Evolutionary conservation across 2,113 vertebrate species (phyloP).

Genomic region (Gulo gulo): DNA sequence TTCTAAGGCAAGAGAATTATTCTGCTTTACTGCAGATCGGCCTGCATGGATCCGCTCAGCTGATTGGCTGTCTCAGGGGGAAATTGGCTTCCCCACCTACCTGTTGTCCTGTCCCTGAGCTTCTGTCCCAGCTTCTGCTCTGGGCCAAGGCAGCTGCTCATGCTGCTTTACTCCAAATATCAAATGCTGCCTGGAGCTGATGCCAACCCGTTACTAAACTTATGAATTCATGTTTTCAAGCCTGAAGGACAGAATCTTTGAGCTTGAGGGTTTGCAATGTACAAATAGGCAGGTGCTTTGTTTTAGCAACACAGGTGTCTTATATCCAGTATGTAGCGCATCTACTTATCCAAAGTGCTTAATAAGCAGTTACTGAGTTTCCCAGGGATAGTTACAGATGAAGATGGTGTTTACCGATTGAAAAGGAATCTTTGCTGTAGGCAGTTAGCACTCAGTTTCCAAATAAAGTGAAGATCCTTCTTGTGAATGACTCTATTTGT

Average conservation of each 20-base stretch:
- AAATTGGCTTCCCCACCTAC: not conserved
- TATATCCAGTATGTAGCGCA: not conserved
- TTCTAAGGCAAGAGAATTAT: not conserved
- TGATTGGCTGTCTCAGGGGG: not conserved
- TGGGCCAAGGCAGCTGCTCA: not conserved
- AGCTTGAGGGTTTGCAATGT: not conserved
- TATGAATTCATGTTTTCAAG: not conserved
- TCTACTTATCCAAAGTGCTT: slow-evolving; percentile 20
- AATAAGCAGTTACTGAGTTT: slow-evolving; percentile 38
- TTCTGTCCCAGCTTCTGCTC: not conserved
- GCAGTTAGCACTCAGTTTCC: slow-evolving; percentile 1
- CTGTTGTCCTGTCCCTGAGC: not conserved
- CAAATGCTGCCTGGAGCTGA: not conserved
- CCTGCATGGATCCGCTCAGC: not conserved
- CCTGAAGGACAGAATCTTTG: not conserved
- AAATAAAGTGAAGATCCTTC: not conserved
- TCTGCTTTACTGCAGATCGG: not conserved
- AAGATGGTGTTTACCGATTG: not conserved
- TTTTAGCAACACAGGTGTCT: slow-evolving; percentile 35
- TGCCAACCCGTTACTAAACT: slow-evolving; percentile 30
- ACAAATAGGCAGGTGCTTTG: slow-evolving; percentile 13
- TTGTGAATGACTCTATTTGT: not conserved
- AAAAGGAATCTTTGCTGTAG: slow-evolving; percentile 28
- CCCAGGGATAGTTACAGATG: not conserved
- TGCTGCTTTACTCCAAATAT: not conserved